Evolutionary conservation across 2,113 vertebrate genomes (phyloP).

Genomic region (Taxidea taxus): DNA sequence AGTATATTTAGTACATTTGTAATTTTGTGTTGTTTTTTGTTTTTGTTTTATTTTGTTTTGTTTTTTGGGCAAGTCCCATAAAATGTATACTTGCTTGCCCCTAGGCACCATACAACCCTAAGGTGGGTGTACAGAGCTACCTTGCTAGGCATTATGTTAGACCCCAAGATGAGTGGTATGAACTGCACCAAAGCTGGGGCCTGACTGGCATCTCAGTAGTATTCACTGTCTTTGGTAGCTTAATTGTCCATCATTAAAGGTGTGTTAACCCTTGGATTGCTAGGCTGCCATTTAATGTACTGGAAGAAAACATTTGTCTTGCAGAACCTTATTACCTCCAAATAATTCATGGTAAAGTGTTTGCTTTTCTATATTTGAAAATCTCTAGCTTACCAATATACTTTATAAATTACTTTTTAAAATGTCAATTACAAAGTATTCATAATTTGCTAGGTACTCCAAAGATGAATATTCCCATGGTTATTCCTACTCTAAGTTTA

Average conservation of each 20-base stretch:
- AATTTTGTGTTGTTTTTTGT: background rate
- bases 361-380: background rate
- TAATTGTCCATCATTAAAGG: background rate
- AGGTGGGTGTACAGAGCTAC: background rate
- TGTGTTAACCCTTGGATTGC: background rate
- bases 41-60: too few relatives aligned
- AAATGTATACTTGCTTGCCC: background rate
- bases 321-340: background rate
- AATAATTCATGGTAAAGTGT: background rate
- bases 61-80: background rate
- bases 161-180: background rate
- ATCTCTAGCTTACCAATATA: background rate
- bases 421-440: background rate
- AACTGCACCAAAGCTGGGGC: background rate
- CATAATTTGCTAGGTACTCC: background rate
- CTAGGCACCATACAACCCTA: background rate
- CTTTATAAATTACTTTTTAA: constrained; percentile 14
- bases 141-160: background rate
- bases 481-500: background rate
- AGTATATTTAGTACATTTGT: background rate
- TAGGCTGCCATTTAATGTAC: background rate
- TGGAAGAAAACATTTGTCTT: background rate
- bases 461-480: background rate
- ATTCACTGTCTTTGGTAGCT: background rate
- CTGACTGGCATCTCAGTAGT: background rate